Evolutionary conservation across 53 echinoderm and acorn worm species (phyloP), one percentile per base, ranked within the genome.

Genomic region (Echinarachnius parma): DNA sequence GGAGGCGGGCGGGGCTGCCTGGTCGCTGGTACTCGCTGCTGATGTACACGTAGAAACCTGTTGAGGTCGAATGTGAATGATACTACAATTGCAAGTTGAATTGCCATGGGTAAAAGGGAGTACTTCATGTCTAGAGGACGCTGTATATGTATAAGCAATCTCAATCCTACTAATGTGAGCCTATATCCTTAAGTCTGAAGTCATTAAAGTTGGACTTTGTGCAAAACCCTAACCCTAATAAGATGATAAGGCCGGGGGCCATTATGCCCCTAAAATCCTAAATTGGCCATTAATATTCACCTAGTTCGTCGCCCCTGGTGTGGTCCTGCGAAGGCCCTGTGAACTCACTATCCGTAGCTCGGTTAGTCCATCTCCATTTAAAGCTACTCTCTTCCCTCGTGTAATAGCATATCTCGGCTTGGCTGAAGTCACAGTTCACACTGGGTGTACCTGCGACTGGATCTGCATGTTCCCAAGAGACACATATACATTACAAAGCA

Each of bases 291-390:
- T 52, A 16, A 4, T 25, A 35, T 65, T 34, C 46, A 93, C 93
- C 93, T 13, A 84, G 29, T 22, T 77, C 57, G 35, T 80, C 74
- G 8, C 89, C 93, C 0, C 54, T 52, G 1, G 93, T 93, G 68
- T 93, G 89, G 66, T 93, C 93, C 20, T 64, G 72, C 8, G 61
- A 71, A 3, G 93, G 93, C 20, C 93, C 93, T 0, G 89, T 89
- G 42, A 64, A 83, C 22, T 64, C 21, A 4, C 69, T 72, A 15
- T 59, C 61, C 0, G 74, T 72, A 10, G 74, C 74, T 4, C 74
- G 35, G 29, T 72, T 72, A 1, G 74, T 72, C 74, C 74, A 72
- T 1, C 16, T 9, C 74, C 74, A 72, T 19, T 36, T 16, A 9
- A 56, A 56, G 14, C 28, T 20, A 4, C 56, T 72, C 28, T 25